phyloP scores from a whole-genome alignment of 2,797 vertebrate genomes.

The Percopsis omiscomaycus region DNA sequence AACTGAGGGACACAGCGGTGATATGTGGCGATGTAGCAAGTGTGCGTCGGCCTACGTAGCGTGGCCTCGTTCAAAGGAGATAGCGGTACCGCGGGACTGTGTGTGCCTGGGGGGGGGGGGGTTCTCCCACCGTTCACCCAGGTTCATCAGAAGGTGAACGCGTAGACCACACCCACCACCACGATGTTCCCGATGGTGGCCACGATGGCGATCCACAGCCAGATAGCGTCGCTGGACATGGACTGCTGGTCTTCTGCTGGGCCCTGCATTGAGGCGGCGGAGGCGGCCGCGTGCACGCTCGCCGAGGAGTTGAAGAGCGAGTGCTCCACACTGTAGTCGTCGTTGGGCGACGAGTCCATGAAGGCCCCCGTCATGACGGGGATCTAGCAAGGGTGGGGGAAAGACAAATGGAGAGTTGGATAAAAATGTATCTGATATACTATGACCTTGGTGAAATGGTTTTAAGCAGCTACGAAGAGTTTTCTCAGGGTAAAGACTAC shows the following conservation, averaged over 20 bases:
- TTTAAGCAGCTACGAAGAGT: too few species aligned
- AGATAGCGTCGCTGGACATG: constrained; percentile 92
- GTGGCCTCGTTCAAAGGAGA: constrained; percentile 21
- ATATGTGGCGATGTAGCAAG: not conserved
- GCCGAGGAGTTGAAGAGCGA: constrained; percentile 96
- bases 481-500: too few species aligned
- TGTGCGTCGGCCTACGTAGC: constrained; percentile 31
- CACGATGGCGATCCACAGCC: constrained; percentile 97
- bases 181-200: constrained; percentile 98
- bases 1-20: too few species aligned
- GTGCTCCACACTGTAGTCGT: constrained; percentile 94
- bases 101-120: too few species aligned
- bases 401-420: not conserved
- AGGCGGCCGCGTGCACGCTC: constrained; percentile 84
- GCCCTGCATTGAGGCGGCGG: constrained; percentile 77
- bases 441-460: too few species aligned
- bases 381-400: constrained; percentile 74
- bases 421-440: too few species aligned
- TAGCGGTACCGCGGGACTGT: constrained; percentile 6
- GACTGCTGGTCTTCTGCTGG: constrained; percentile 85
- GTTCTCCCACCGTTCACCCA: not conserved
- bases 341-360: constrained; percentile 94
- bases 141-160: constrained; percentile 90
- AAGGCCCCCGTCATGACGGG: constrained; percentile 98
- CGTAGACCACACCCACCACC: constrained; percentile 95